Conservation (phyloP, 2,888 invertebrate genomes). For the Conops quadrifasciatus region DNA sequence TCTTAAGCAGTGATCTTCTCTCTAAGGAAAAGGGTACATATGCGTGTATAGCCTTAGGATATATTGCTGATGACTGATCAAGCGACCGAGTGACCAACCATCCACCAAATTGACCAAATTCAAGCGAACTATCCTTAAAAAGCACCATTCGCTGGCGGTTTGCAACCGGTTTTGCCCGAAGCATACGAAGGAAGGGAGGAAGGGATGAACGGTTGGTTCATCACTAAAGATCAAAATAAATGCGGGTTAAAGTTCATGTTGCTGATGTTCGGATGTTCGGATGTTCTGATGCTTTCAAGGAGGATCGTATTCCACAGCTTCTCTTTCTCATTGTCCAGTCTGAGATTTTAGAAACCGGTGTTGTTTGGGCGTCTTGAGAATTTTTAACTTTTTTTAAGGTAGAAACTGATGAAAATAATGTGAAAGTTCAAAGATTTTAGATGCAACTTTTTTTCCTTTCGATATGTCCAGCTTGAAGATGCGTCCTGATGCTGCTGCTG, state of each 20-base stretch:
- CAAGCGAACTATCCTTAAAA: not conserved
- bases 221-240: constrained; percentile 2
- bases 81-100: constrained; percentile 1
- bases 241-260: constrained; percentile 29
- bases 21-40: too few species aligned
- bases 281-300: not conserved
- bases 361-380: constrained; percentile 23
- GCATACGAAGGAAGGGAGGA: not conserved
- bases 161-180: not conserved
- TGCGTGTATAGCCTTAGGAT: too few species aligned
- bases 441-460: not conserved
- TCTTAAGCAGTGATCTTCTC: too few species aligned
- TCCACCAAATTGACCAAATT: not conserved
- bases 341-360: constrained; percentile 19
- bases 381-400: constrained; percentile 9
- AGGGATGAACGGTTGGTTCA: not conserved
- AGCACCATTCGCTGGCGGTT: not conserved
- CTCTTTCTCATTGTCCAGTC: constrained; percentile 18
- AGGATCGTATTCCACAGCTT: not conserved
- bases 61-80: not conserved
- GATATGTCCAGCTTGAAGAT: constrained; percentile 15
- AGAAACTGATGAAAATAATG: constrained; percentile 30
- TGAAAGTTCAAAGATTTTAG: constrained; percentile 29
- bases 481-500: not conserved
- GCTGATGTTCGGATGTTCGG: constrained; percentile 3